Conservation (phyloP, 2,888 invertebrate genomes). For the Netelia fuscicornis region DNA sequence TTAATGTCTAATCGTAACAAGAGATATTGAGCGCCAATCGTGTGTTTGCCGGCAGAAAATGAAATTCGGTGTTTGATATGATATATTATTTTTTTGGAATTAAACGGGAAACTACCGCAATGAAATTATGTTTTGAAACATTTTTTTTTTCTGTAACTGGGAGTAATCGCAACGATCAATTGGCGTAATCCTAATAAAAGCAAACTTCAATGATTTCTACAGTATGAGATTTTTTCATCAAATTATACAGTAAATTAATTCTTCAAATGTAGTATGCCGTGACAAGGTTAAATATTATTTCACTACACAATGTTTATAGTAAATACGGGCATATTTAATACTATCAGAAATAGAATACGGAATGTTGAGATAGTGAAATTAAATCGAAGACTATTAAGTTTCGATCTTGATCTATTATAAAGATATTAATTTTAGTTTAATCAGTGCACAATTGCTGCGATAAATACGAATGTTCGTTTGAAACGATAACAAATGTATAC, state of each 20-base stretch:
- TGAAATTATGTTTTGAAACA: conserved; percentile 10
- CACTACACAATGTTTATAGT: not conserved
- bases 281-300: conserved; percentile 25
- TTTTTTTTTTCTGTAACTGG: conserved; percentile 12
- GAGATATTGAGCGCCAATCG: conserved; percentile 17
- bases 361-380: conserved; percentile 43
- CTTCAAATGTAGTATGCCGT: conserved; percentile 26
- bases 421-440: conserved; percentile 53
- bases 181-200: conserved; percentile 30
- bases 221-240: conserved; percentile 34
- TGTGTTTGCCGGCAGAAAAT: conserved; percentile 12
- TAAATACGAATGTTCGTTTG: conserved; percentile 56
- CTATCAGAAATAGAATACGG: conserved; percentile 9
- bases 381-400: conserved; percentile 36
- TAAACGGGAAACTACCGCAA: conserved; percentile 9
- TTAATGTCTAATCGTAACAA: conserved; percentile 54
- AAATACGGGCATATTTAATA: not conserved
- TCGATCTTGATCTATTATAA: conserved; percentile 49
- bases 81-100: conserved; percentile 5
- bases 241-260: conserved; percentile 32
- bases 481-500: conserved; percentile 51
- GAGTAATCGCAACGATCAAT: conserved; percentile 46
- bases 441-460: conserved; percentile 45
- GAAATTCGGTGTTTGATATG: conserved; percentile 35
- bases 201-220: conserved; percentile 48